Evolutionary conservation across 2,797 vertebrate genomes (phyloP).

Genomic region (Apodemus agrarius): DNA sequence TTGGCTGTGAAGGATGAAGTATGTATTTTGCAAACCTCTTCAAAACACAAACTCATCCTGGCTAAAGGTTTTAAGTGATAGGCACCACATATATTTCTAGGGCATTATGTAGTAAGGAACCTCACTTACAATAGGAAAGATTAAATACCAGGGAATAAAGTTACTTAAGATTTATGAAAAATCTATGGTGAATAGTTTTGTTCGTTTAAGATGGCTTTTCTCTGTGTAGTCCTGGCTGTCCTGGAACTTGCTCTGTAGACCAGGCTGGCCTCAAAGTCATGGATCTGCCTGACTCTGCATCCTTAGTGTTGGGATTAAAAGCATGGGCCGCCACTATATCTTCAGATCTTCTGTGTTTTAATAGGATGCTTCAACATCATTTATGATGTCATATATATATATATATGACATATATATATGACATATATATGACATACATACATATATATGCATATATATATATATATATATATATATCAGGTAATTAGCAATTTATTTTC

Average conservation of each 20-base stretch:
- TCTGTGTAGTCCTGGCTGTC: neutral
- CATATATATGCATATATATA: too few species aligned
- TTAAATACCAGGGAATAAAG: neutral
- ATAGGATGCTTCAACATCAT: neutral
- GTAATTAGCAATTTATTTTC: too few species aligned
- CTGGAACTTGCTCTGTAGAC: neutral
- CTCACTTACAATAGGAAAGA: neutral
- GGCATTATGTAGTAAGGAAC: neutral
- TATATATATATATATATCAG: too few species aligned
- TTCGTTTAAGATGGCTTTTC: neutral
- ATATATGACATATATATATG: too few species aligned
- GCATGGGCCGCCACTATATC: neutral
- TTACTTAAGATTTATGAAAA: neutral
- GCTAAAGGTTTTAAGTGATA: neutral
- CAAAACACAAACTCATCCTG: neutral
- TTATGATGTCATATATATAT: neutral
- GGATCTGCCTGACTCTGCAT: neutral
- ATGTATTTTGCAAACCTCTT: neutral
- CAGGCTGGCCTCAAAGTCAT: neutral
- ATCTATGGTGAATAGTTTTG: neutral
- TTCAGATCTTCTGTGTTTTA: neutral
- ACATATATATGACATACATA: too few species aligned
- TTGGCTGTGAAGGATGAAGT: neutral
- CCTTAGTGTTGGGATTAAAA: neutral
- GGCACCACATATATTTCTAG: neutral